Conservation (phyloP, 2,113 vertebrate species). For the Cichladusa arquata region DNA sequence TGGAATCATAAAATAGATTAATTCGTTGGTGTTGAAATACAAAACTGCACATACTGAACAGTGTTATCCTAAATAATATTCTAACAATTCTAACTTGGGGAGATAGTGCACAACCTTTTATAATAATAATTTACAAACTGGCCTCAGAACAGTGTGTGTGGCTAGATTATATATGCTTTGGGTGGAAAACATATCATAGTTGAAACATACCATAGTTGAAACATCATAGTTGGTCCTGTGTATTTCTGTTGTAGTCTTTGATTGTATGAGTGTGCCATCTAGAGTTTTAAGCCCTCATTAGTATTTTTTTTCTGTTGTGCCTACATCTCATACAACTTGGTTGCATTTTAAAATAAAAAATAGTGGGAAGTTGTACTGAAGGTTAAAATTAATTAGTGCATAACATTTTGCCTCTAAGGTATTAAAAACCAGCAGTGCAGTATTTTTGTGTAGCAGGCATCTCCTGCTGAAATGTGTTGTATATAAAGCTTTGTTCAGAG, state of each 20-base stretch:
- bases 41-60: neutral
- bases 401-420: neutral
- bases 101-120: neutral
- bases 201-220: neutral
- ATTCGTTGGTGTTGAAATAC: neutral
- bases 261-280: constrained; percentile 62
- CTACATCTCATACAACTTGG: neutral
- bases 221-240: neutral
- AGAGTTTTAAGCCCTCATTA: constrained; percentile 33
- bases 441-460: neutral
- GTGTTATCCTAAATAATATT: neutral
- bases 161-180: neutral
- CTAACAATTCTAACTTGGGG: neutral
- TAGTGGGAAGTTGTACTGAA: neutral
- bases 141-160: neutral
- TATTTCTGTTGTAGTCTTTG: neutral
- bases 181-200: neutral
- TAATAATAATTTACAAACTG: neutral
- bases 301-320: neutral
- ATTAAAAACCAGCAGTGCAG: neutral
- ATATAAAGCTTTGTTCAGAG: neutral
- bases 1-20: neutral
- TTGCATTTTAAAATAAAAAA: neutral
- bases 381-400: neutral
- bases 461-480: neutral